A percentile compares a stretch with the other conserved stretches of the same genome.
phyloP scores from a whole-genome alignment of 2,888 invertebrate species.

The Dryocosmus kuriphilus region DNA sequence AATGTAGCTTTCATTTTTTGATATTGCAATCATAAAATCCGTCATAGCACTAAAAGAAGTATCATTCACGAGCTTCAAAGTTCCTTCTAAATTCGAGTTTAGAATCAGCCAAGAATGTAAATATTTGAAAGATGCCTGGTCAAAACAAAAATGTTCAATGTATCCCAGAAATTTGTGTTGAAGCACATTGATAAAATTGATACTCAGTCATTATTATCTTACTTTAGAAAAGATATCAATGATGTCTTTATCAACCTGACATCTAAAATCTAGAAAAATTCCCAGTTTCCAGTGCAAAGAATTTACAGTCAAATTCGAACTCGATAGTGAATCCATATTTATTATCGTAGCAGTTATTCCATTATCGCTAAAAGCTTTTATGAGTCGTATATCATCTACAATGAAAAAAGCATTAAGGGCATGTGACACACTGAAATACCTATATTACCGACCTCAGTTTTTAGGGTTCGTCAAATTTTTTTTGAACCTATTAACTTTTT shows the following conservation, averaged over 20 bases:
- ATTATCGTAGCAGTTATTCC: neutral
- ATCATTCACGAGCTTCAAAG: conserved; percentile 57
- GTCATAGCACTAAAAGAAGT: conserved; percentile 60
- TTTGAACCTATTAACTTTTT: too few relatives aligned
- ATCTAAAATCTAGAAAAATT: neutral
- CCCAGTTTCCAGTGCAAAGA: neutral
- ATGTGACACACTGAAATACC: too few relatives aligned
- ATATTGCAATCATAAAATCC: conserved; percentile 61
- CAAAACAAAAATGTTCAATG: neutral
- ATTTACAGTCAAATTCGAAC: neutral
- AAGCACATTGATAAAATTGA: too few relatives aligned
- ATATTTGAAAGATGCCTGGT: neutral
- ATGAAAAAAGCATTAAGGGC: too few relatives aligned
- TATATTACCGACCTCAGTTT: too few relatives aligned
- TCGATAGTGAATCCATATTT: neutral
- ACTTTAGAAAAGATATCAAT: neutral
- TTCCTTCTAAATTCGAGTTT: conserved; percentile 54
- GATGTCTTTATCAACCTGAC: neutral
- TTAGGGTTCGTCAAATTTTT: too few relatives aligned
- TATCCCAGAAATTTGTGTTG: too few relatives aligned
- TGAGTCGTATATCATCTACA: neutral
- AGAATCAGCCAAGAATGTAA: conserved; percentile 59
- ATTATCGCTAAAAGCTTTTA: neutral
- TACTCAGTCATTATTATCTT: neutral
- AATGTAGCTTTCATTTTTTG: conserved; percentile 47